phyloP scores from a whole-genome alignment of 2,888 invertebrate genomes.

The Ochropleura leucogaster region DNA sequence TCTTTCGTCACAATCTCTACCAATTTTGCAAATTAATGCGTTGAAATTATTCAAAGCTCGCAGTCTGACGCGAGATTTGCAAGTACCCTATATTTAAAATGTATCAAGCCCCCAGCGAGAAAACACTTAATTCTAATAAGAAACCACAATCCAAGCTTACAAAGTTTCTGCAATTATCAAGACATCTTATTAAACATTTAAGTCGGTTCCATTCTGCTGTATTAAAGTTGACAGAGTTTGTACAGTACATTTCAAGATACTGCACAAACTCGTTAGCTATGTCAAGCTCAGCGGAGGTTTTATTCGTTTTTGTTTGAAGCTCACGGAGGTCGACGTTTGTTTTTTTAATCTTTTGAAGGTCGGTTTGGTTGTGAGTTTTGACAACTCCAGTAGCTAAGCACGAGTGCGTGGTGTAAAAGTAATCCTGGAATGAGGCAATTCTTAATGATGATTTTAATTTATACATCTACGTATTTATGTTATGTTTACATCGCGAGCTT shows the following conservation, averaged over 20 bases:
- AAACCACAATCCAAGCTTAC: conserved; percentile 65
- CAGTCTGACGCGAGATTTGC: conserved; percentile 50
- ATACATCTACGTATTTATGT: too few relatives aligned
- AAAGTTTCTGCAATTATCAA: conserved; percentile 67
- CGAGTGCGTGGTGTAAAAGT: too few relatives aligned
- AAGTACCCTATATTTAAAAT: conserved; percentile 57
- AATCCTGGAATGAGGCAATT: too few relatives aligned
- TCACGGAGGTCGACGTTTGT: conserved; percentile 21
- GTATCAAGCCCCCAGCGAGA: conserved; percentile 53
- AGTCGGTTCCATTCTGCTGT: conserved; percentile 60
- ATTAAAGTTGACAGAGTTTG: conserved; percentile 58
- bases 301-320: conserved; percentile 48
- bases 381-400: not conserved
- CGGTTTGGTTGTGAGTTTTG: not conserved
- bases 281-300: conserved; percentile 45
- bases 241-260: conserved; percentile 44
- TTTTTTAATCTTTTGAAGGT: conserved; percentile 34
- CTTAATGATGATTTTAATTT: too few relatives aligned
- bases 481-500: too few relatives aligned
- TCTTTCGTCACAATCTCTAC: conserved; percentile 32
- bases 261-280: conserved; percentile 47
- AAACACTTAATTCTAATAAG: conserved; percentile 62
- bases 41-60: conserved; percentile 61
- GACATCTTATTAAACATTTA: conserved; percentile 67
- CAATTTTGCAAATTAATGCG: conserved; percentile 57